These are phyloP conservation scores for Cryptomyrus ogoouensis DNA, from an alignment of 2,113 vertebrate genomes.

Conservation along the genomic window DNA sequence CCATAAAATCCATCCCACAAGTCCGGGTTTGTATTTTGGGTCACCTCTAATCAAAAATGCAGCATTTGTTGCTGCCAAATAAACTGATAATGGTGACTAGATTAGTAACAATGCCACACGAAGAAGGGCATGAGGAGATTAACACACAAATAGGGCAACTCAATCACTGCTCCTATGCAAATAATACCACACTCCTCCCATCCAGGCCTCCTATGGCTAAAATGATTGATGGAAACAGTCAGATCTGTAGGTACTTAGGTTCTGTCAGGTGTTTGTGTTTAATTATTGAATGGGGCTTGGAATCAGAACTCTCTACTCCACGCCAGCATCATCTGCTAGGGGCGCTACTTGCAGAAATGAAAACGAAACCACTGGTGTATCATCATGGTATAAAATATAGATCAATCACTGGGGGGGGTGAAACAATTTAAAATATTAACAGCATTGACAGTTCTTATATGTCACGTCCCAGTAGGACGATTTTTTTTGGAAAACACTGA, in stretches of 20 bases:
- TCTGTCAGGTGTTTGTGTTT: conserved; percentile 20
- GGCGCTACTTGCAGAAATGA: conserved; percentile 15
- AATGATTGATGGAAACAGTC: conserved; percentile 9
- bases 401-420: conserved; percentile 38
- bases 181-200: background rate
- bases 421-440: conserved; percentile 50
- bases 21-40: background rate
- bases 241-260: conserved; percentile 20
- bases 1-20: background rate
- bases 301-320: conserved; percentile 8
- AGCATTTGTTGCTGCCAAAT: background rate
- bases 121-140: conserved; percentile 13
- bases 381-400: conserved; percentile 46
- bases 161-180: background rate
- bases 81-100: background rate
- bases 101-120: background rate
- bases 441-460: conserved; percentile 39
- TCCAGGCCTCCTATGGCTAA: background rate
- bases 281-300: conserved; percentile 27
- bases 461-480: conserved; percentile 34
- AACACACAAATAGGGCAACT: too few species aligned
- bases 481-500: conserved; percentile 23
- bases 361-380: conserved; percentile 18
- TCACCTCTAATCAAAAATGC: background rate
- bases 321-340: conserved; percentile 4